Percentiles rank a stretch among this genome's conserved stretches.
phyloP scores from a whole-genome alignment of 2,113 vertebrate species.

The Catharus fuscescens region DNA sequence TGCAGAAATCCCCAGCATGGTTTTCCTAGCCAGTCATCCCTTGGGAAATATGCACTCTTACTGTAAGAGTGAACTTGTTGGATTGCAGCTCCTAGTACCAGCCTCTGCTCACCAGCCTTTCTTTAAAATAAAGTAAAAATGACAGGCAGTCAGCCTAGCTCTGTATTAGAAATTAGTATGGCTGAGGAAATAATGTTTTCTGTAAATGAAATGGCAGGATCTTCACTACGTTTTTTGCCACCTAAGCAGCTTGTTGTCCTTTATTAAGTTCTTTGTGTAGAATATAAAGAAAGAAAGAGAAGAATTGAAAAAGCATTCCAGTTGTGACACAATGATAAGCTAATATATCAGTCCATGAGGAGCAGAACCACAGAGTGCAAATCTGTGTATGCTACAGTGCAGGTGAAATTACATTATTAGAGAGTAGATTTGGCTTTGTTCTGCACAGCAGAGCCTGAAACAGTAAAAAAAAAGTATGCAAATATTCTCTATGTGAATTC shows the following conservation, averaged over 20 bases:
- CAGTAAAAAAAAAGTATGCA: neutral
- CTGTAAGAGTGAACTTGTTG: neutral
- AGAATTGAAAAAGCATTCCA: neutral
- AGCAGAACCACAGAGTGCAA: neutral
- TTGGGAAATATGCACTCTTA: neutral
- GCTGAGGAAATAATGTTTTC: neutral
- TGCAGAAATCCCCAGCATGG: neutral
- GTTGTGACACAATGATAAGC: neutral
- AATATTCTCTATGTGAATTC: neutral
- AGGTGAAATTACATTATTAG: slow-evolving; percentile 16
- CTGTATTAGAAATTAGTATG: neutral
- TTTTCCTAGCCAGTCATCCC: neutral
- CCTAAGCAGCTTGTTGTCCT: neutral
- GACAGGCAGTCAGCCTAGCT: neutral
- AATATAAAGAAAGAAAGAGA: neutral
- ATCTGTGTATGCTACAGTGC: neutral
- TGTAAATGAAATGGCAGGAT: neutral
- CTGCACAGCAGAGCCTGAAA: slow-evolving; percentile 50
- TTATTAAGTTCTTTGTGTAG: neutral
- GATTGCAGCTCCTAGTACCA: neutral
- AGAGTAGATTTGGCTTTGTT: neutral
- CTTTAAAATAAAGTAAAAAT: slow-evolving; percentile 5
- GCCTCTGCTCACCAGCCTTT: neutral
- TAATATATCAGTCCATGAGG: neutral
- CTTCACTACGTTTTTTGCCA: neutral